Evolutionary conservation across 2,888 invertebrate genomes (phyloP).

Genomic region (Torymus aiolomorphi): DNA sequence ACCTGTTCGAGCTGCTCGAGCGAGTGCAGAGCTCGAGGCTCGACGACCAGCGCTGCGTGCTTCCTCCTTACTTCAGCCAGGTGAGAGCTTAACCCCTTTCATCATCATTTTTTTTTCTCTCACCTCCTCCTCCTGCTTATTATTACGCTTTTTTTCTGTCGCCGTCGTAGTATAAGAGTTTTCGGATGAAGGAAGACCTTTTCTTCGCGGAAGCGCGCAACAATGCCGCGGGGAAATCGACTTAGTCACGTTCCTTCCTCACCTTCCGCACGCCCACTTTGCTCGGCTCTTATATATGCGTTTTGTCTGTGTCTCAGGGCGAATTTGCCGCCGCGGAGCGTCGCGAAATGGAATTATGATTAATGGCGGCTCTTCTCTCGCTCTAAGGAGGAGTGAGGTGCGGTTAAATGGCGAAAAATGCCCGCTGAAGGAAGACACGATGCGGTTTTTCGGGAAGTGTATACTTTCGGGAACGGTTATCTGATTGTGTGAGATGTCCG

Average conservation of each 20-base stretch:
- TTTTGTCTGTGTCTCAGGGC: too few relatives aligned
- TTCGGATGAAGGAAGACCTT: neutral
- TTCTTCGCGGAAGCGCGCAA: neutral
- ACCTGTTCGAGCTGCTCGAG: conserved; percentile 95
- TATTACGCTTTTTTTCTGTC: too few relatives aligned
- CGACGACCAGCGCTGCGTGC: conserved; percentile 97
- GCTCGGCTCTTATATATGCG: too few relatives aligned
- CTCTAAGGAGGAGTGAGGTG: too few relatives aligned
- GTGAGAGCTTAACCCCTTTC: conserved; percentile 76
- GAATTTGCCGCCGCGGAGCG: too few relatives aligned
- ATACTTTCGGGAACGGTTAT: too few relatives aligned
- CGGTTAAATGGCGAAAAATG: too few relatives aligned
- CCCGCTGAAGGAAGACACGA: too few relatives aligned
- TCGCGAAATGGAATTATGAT: conserved; percentile 11
- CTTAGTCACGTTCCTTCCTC: conserved; percentile 36
- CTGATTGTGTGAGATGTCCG: too few relatives aligned
- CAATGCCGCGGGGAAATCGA: conserved; percentile 19
- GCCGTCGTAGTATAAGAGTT: too few relatives aligned
- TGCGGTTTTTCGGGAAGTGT: too few relatives aligned
- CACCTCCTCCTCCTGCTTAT: neutral
- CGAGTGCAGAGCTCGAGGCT: conserved; percentile 95
- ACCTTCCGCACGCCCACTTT: conserved; percentile 15
- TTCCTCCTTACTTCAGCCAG: conserved; percentile 94
- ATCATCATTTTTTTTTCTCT: conserved; percentile 1
- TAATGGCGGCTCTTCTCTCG: neutral